Conservation (phyloP, 1,140 invertebrate species). For the Hirudo medicinalis region DNA sequence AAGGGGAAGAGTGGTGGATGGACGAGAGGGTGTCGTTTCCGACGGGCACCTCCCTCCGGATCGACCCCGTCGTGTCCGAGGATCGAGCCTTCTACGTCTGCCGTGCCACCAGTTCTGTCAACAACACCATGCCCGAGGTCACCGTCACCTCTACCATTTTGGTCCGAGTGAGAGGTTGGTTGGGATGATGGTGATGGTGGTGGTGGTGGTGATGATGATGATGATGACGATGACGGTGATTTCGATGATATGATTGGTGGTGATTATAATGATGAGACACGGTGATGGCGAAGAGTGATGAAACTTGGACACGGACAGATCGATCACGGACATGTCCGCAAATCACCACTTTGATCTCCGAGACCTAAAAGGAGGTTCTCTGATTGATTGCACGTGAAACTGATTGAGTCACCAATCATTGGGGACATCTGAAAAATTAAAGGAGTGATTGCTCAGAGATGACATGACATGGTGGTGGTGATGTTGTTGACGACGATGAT, state of each 20-base stretch:
- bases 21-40: slow-evolving; percentile 11
- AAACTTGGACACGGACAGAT: background rate
- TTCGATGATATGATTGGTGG: background rate
- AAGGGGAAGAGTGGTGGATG: background rate
- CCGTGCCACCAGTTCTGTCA: background rate
- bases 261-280: background rate
- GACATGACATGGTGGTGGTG: no score
- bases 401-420: no score
- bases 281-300: background rate
- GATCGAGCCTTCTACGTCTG: slow-evolving; percentile 16
- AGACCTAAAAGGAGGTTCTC: background rate
- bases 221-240: background rate
- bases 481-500: no score
- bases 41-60: background rate
- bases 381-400: no score
- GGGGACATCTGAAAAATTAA: no score
- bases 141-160: background rate
- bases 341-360: background rate
- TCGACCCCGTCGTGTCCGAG: background rate
- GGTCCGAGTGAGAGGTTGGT: slow-evolving; percentile 14
- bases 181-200: background rate
- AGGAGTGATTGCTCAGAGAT: no score
- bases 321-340: background rate
- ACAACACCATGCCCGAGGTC: background rate
- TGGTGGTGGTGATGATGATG: background rate